A percentile compares a stretch with the other conserved stretches of the same genome.
Conservation (phyloP, 2,888 invertebrate genomes). For the Byasa hedistus region DNA sequence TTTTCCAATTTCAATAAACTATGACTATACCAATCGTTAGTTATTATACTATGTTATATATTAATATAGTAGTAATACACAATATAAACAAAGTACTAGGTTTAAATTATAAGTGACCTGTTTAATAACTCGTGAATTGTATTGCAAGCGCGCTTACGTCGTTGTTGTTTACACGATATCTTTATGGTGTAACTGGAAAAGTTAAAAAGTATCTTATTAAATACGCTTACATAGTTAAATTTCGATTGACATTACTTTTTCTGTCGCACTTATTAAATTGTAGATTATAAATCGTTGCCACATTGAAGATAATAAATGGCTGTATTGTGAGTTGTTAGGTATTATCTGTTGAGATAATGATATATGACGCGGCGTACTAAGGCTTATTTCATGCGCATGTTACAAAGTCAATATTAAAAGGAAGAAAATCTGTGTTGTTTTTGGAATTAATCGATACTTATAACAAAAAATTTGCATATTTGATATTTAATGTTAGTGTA, state of each 20-base stretch:
- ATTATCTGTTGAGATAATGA: constrained; percentile 6
- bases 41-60: background rate
- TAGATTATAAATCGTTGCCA: constrained; percentile 1
- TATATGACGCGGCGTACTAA: background rate
- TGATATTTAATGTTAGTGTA: too few relatives aligned
- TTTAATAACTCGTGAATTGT: background rate
- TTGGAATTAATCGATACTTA: too few relatives aligned
- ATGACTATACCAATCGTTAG: background rate
- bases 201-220: background rate
- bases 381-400: too few relatives aligned
- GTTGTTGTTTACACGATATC: background rate
- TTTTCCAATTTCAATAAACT: background rate
- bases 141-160: constrained; percentile 14
- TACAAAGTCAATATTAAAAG: too few relatives aligned
- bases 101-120: background rate
- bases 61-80: background rate
- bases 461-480: too few relatives aligned
- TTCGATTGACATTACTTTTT: background rate
- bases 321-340: background rate
- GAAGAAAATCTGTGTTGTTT: too few relatives aligned
- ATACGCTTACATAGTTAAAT: background rate
- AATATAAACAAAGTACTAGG: background rate
- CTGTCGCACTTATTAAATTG: background rate
- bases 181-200: constrained; percentile 7
- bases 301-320: constrained; percentile 5